Conservation (phyloP, 2,113 vertebrate species). For the Sebastes fasciatus region DNA sequence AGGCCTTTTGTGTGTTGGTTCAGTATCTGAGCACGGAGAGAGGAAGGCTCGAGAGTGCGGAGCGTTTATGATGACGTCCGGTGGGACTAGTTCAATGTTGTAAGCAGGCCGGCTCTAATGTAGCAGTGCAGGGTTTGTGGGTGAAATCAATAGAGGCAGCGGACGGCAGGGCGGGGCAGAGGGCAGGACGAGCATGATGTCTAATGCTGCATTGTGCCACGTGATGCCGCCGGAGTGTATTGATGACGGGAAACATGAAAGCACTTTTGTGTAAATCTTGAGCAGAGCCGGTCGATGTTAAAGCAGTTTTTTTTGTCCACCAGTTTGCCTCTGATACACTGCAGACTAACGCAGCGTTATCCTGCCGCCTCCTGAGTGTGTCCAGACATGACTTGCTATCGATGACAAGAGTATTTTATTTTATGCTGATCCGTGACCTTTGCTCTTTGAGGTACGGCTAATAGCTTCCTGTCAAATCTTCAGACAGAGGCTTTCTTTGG, state of each 20-base stretch:
- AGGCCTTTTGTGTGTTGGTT: neutral
- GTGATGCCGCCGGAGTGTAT: constrained; percentile 41
- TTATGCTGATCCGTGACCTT: constrained; percentile 1
- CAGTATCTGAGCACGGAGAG: neutral
- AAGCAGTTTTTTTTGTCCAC: constrained; percentile 4
- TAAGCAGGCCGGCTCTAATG: constrained; percentile 58
- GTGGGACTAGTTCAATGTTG: constrained; percentile 53
- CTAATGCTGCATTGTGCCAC: constrained; percentile 56
- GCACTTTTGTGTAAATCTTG: constrained; percentile 57
- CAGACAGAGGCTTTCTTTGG: neutral
- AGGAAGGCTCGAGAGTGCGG: constrained; percentile 26
- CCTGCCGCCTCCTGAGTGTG: neutral
- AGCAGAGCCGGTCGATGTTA: constrained; percentile 47
- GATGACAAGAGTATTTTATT: neutral
- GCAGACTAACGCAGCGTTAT: neutral
- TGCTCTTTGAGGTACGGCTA: neutral
- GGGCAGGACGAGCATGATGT: constrained; percentile 20
- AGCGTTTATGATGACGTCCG: constrained; percentile 32
- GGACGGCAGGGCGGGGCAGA: constrained; percentile 54
- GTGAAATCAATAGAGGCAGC: constrained; percentile 68
- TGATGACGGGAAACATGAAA: constrained; percentile 68
- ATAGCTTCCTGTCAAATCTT: constrained; percentile 3
- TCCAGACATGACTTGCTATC: neutral
- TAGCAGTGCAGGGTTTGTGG: constrained; percentile 54
- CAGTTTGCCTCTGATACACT: constrained; percentile 8